Conservation (phyloP, 2,113 vertebrate species). For the Tonatia bakeri region DNA sequence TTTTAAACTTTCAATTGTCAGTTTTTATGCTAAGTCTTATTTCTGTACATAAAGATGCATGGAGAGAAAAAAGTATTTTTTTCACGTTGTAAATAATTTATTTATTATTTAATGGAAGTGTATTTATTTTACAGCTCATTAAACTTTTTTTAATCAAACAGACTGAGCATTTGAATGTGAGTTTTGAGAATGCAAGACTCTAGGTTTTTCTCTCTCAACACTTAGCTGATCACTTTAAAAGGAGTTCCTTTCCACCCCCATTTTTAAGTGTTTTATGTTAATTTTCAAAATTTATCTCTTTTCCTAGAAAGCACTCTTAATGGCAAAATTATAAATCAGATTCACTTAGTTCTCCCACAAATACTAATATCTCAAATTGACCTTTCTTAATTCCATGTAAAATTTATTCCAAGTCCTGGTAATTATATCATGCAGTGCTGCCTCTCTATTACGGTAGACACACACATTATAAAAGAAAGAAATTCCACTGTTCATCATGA, state of each 20-base stretch:
- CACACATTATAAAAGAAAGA: background rate
- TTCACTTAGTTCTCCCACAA: background rate
- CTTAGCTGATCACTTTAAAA: background rate
- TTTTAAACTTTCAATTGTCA: conserved; percentile 63
- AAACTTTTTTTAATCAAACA: conserved; percentile 82
- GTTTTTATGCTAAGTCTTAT: conserved; percentile 67
- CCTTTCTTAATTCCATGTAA: background rate
- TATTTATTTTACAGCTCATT: conserved; percentile 85
- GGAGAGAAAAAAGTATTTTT: conserved; percentile 72
- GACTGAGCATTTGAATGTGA: conserved; percentile 61
- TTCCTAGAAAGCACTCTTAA: background rate
- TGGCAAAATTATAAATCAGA: background rate
- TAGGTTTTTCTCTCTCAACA: background rate
- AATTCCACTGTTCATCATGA: background rate
- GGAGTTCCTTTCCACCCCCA: background rate
- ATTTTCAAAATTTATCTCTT: background rate
- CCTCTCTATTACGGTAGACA: background rate
- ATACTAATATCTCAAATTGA: background rate
- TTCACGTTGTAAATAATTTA: conserved; percentile 83
- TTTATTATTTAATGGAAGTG: conserved; percentile 84
- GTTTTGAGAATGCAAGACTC: background rate
- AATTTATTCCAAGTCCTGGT: background rate
- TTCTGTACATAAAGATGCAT: conserved; percentile 77
- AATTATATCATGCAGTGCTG: background rate
- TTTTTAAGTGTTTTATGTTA: background rate